Base-by-base conservation (phyloP, 2,888 invertebrate genomes). In the Odontocerum albicorne region DNA sequence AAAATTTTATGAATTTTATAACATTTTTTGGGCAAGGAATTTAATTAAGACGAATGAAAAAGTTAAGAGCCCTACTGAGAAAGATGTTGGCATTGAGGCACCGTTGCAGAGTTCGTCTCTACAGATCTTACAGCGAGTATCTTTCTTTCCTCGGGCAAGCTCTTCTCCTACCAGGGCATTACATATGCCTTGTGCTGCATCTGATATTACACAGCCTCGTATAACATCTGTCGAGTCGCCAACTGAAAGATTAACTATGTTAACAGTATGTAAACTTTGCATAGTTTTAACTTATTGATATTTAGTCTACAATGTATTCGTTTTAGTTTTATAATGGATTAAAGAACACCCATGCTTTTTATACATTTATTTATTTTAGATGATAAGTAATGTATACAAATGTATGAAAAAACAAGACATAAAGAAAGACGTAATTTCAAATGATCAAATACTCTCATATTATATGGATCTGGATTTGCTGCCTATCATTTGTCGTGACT, bases 141-240 rank as follows among this genome's bases (percentile, higher is more conserved):
- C 72, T 59, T 74, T 75, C 64, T 77, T 77, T 1, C 75, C 73
- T 47, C 77, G 68, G 6, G 76, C 73, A 61, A 74, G 67, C 55
- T 77, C 74, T 0, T 75, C 70, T 0, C 75, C 73, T 0, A 67
- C 68, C 2, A 78, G 65, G 13, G 69, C 71, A 16, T 70, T 64
- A 63, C 78, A 78, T 27, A 76, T 73, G 0, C 73, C 72, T 62
- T 77, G 77, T 4, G 74, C 69, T 59, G 75, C 73, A 1, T 65
- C 67, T 53, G 66, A 66, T 0, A 77, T 74, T 6, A 76, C 66
- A 60, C 78, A 78, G 8, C 78, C 78, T 50, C 71, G 64, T 4
- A 78, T 63, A 1, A 71, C 64, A 62, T 77, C 78, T 8, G 75
- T 70, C 49, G 77, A 77, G 66, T 73, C 75, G 50, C 76, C 75